Conservation (phyloP, 2,888 invertebrate species). For the Brachyopa scutellaris region DNA sequence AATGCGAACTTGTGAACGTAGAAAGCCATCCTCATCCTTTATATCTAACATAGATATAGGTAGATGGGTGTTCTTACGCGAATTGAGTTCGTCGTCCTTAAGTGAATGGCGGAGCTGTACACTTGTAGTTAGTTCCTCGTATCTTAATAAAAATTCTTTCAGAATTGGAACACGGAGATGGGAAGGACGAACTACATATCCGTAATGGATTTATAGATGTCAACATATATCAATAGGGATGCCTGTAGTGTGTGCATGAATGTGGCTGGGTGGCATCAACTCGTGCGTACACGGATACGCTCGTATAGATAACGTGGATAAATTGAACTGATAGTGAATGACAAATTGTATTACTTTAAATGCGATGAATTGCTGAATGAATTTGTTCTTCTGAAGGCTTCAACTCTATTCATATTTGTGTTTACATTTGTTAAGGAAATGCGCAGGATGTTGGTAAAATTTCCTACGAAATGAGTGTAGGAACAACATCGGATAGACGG, state of each 20-base stretch:
- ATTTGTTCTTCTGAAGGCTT: constrained; percentile 1
- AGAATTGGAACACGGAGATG: background rate
- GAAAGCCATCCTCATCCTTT: background rate
- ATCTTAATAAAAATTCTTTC: constrained; percentile 48
- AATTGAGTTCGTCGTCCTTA: constrained; percentile 36
- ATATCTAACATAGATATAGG: background rate
- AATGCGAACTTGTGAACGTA: no score
- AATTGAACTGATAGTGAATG: constrained; percentile 20
- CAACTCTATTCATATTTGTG: background rate
- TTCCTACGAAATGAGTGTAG: no score
- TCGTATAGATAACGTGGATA: background rate
- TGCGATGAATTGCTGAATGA: constrained; percentile 18
- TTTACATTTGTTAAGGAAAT: no score
- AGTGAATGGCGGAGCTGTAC: constrained; percentile 30
- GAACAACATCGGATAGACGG: no score
- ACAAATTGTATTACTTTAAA: constrained; percentile 32
- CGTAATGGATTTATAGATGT: constrained; percentile 45
- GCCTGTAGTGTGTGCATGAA: constrained; percentile 10
- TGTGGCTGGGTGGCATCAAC: background rate
- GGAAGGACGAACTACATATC: constrained; percentile 39
- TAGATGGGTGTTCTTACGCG: constrained; percentile 2
- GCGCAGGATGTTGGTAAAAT: no score
- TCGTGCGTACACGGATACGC: background rate
- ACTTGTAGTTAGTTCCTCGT: no score
- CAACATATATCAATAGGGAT: constrained; percentile 17